Base-by-base conservation (phyloP, 1,140 invertebrate species). In the Trichogramma pretiosum region DNA sequence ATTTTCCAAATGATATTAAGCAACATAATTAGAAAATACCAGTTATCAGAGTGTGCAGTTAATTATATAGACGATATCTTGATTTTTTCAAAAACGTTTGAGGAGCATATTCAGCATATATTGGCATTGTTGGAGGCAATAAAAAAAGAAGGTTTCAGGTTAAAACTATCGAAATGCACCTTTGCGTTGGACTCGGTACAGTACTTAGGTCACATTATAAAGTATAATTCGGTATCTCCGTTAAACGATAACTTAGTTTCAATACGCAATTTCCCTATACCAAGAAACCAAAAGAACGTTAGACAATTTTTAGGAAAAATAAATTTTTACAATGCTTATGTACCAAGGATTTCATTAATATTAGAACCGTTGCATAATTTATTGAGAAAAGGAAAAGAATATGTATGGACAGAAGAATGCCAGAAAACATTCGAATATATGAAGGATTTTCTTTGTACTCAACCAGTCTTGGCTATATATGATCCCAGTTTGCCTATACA, bases 11-110 rank as follows among this genome's bases (percentile, higher is more conserved):
- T 40, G 46, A 54, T 54, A 14, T 49, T 55, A 14, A 28, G n/a
- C 11, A 56, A 39, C 30, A 56, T 59, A 17, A 39, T 59, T 18
- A 54, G 47, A 53, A 57, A 56, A 48, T 22, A 60, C 33, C 52
- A 56, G n/a, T 26, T 59, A n/a, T 30, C 34, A 32, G 30, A 44
- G 3, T 62, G 53, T 39, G 21, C 48, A 28, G 42, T 50, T 10
- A 58, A 51, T 46, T 59, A 43, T 52, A 57, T 55, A 48, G 54
- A 55, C 28, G 47, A 55, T 46, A 61, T 55, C 7, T 23, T 55
- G 24, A 41, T 55, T 23, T 55, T 56, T 51, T 62, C 57, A 30
- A 21, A 46, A 45, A 40, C 49, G n/a, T 62, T 54, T 28, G 21
- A 54, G 30, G 53, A 61, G 48, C 57, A 60, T 32, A 36, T 56